Evolutionary conservation across 2,888 invertebrate species (phyloP), one percentile per base, ranked within the genome.

Genomic region (Elysia crispata): DNA sequence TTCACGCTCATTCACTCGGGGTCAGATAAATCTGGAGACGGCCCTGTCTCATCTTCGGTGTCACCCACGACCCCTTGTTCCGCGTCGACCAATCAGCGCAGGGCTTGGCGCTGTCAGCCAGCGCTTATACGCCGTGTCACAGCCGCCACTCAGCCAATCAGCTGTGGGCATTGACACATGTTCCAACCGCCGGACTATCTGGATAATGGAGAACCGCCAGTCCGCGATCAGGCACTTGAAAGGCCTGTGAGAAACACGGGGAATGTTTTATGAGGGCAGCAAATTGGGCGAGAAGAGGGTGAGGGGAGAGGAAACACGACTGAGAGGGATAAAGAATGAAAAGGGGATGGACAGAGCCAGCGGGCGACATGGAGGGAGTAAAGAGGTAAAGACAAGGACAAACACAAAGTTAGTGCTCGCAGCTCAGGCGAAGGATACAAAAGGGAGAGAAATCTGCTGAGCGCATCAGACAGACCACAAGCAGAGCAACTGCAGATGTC

Each of bases 321-420:
- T 50, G 74, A 74, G 75, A 79, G 18, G 41, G 76, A 79, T 54
- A 60, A n/a, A 62, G 60, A 77, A 23, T 77, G 33, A 75, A 15
- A 75, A 28, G 54, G 1, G 54, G 41, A 74, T 8, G 64, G 54
- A 74, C 20, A 79, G 49, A 74, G 31, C n/a, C 28, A 73, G 69
- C 28, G 28, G 41, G 77, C 33, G 15, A 57, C 30, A 78, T 15
- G 5, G 64, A 64, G 49, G 74, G 49, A 64, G 74, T 41, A 41
- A 79, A 13, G 31, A 50, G 67, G 62, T 33, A 67, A 64, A 50
- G 50, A 54, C 67, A 67, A 54, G 66, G 80, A 78, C 67, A 50
- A 67, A 79, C 77, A 80, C 67, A 77, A 54, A 80, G 67, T 62
- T 66, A 76, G 66, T 79, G 77, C 79, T 41, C 41, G 76, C 79